Base-by-base conservation (phyloP, 2,888 invertebrate genomes). In the Fragum sueziense region DNA sequence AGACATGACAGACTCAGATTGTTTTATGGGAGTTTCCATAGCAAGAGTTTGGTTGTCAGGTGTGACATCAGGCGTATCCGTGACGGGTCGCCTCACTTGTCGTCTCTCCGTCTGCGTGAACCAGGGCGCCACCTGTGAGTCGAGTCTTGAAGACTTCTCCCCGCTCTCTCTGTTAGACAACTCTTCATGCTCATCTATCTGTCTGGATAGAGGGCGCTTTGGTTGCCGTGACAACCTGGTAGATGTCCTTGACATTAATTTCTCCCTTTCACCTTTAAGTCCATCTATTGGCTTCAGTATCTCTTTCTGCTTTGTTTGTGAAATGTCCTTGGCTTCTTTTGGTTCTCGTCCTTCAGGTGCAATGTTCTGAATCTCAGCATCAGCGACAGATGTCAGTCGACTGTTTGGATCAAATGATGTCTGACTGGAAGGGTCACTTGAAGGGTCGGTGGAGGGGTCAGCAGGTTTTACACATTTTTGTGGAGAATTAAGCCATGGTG, bases 251-350 rank as follows among this genome's bases (percentile, higher is more conserved):
- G 83, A 80, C 71, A 62, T 37, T 29, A 77, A 31, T 11, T 33
- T 59, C 37, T 83, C 82, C 33, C 78, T 65, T 27, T 82, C 82
- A 62, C 82, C 82, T 70, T 33, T 79, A 27, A 82, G 41, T 3
- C 75, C 78, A n/a, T 62, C 78, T 27, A 75, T 65, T 31, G 72
- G 75, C 22, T 68, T 68, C 29, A 68, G 20, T 17, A 29, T 68
- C 31, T 61, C 33, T 33, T n/a, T 4, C n/a, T 47, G 14, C 47
- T 47, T 47, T 47, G 3, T 14, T 3, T 47, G n/a, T n/a, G 14
- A 14, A 47, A 47, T 14, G 2, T 47, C 20, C n/a, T 47, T 47
- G n/a, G 7, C 3, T n/a, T n/a, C n/a, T n/a, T n/a, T n/a, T n/a
- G n/a, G n/a, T n/a, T n/a, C n/a, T 9, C 2, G 7, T n/a, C 37